A percentile compares a stretch with the other conserved stretches of the same genome.
Evolutionary conservation across 2,113 vertebrate species (phyloP).

Genomic region (Tragelaphus buxtoni): DNA sequence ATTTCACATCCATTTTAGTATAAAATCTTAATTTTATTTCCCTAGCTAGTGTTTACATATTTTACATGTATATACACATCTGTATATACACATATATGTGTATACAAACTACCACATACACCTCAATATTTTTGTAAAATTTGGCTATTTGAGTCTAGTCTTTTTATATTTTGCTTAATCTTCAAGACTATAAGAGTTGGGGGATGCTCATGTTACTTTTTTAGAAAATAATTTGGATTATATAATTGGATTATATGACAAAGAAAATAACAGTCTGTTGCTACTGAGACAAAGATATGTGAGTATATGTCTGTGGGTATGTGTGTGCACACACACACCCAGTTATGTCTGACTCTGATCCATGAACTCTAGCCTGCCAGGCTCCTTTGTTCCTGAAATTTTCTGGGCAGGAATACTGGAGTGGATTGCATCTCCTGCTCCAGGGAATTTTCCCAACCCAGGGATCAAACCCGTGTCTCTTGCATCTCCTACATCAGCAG

Average conservation of each 20-base stretch:
- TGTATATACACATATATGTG: neutral
- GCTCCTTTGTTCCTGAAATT: neutral
- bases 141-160: neutral
- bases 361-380: neutral
- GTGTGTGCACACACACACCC: neutral
- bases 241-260: neutral
- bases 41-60: neutral
- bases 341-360: neutral
- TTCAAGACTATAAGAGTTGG: neutral
- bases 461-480: neutral
- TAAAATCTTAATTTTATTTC: neutral
- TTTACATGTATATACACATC: neutral
- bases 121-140: neutral
- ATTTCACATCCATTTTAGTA: neutral
- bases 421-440: neutral
- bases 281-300: neutral
- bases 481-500: neutral
- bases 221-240: neutral
- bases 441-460: neutral
- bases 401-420: neutral
- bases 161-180: neutral
- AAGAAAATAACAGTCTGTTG: neutral
- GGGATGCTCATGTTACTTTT: neutral
- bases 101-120: neutral
- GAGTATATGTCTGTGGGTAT: neutral